Conservation (phyloP, 2,797 vertebrate species). For the Tiaroga cobitis region DNA sequence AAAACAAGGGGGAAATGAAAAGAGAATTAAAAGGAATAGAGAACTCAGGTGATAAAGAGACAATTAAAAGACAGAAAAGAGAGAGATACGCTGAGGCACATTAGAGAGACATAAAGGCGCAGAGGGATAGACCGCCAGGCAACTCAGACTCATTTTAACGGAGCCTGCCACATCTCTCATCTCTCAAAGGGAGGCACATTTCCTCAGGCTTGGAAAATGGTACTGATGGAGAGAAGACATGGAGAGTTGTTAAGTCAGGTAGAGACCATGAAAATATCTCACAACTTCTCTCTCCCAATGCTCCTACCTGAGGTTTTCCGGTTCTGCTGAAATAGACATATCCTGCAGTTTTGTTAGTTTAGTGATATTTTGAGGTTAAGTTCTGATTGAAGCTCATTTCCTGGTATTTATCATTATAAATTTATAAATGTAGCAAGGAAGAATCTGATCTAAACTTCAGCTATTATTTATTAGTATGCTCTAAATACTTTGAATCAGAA, state of each 20-base stretch:
- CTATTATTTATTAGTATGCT: not conserved
- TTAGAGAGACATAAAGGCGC: slow-evolving; percentile 24
- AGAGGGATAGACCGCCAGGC: slow-evolving; percentile 10
- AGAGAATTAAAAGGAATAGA: slow-evolving; percentile 28
- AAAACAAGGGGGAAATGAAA: slow-evolving; percentile 15
- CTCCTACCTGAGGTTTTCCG: not conserved
- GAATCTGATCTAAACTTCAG: not conserved
- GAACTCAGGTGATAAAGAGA: slow-evolving; percentile 21
- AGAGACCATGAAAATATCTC: not conserved
- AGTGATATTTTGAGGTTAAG: not conserved
- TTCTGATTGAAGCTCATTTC: not conserved
- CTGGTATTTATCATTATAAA: not conserved
- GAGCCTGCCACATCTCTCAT: slow-evolving; percentile 41
- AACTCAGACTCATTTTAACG: slow-evolving; percentile 35
- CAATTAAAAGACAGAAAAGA: slow-evolving; percentile 34
- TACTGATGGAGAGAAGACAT: slow-evolving; percentile 32
- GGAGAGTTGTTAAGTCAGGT: slow-evolving; percentile 37
- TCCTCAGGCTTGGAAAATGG: slow-evolving; percentile 44
- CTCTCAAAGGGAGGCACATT: slow-evolving; percentile 35
- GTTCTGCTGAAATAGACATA: not conserved
- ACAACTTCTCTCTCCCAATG: not conserved
- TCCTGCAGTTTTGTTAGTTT: slow-evolving; percentile 24
- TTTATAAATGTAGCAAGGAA: not conserved
- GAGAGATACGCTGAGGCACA: slow-evolving; percentile 27
- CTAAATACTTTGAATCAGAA: not conserved